These are phyloP conservation scores for Mormyrus hasselquistii DNA, from an alignment of 2,797 vertebrate species.

Conservation along the genomic window DNA sequence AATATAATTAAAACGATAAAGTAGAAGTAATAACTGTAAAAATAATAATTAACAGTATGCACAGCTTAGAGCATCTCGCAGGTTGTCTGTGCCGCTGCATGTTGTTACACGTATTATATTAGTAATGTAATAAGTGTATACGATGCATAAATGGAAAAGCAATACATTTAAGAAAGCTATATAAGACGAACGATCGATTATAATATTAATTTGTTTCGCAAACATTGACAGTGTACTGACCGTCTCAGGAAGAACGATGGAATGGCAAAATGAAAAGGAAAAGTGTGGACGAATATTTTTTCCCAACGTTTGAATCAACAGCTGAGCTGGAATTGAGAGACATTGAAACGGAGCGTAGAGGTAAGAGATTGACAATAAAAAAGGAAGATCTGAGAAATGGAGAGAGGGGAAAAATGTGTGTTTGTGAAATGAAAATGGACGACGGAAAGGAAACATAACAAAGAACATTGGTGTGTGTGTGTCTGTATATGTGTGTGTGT, in stretches of 20 bases:
- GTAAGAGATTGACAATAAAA: constrained; percentile 5
- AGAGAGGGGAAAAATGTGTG: not conserved
- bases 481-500: not conserved
- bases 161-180: not conserved
- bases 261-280: constrained; percentile 15
- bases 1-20: not conserved
- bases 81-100: not conserved
- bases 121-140: not conserved
- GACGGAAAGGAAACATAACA: not conserved
- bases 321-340: constrained; percentile 5
- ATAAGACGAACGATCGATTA: not conserved
- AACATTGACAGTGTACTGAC: not conserved
- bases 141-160: not conserved
- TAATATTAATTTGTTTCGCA: not conserved
- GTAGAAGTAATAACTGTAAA: constrained; percentile 10
- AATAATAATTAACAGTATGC: not conserved
- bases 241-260: constrained; percentile 14
- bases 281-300: constrained; percentile 24
- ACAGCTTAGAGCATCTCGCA: not conserved
- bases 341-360: constrained; percentile 9
- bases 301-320: constrained; percentile 22
- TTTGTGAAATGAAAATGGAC: not conserved
- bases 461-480: not conserved
- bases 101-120: not conserved
- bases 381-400: not conserved